Evolutionary conservation across 1,140 invertebrate species (phyloP).

Genomic region (Atta texana): DNA sequence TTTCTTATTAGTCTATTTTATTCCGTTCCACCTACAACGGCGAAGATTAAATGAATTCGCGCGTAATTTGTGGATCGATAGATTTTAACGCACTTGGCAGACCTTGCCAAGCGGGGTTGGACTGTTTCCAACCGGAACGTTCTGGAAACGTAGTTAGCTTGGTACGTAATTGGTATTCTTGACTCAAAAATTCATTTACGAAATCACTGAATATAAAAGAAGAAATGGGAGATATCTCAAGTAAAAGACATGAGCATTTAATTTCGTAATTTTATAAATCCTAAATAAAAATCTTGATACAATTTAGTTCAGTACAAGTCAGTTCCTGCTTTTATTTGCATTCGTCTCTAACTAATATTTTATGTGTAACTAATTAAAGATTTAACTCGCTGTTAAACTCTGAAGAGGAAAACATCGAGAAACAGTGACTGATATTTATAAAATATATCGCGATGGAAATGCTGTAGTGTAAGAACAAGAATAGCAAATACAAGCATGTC

Average conservation of each 20-base stretch:
- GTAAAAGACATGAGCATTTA: slow-evolving; percentile 60
- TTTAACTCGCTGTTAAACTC: background rate
- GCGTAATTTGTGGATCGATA: slow-evolving; percentile 75
- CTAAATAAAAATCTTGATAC: slow-evolving; percentile 53
- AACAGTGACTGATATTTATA: background rate
- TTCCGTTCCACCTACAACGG: slow-evolving; percentile 46
- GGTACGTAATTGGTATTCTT: slow-evolving; percentile 73
- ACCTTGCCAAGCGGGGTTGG: slow-evolving; percentile 65
- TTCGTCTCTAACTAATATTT: slow-evolving; percentile 12
- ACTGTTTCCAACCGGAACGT: slow-evolving; percentile 69
- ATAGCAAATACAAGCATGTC: background rate
- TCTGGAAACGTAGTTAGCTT: slow-evolving; percentile 64
- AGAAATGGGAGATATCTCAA: slow-evolving; percentile 61
- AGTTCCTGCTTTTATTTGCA: slow-evolving; percentile 5
- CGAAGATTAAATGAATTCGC: slow-evolving; percentile 72
- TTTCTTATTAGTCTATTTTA: slow-evolving; percentile 66
- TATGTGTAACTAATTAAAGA: slow-evolving; percentile 54
- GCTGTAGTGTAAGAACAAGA: background rate
- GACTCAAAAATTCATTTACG: slow-evolving; percentile 72
- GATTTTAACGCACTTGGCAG: slow-evolving; percentile 77
- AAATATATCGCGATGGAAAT: slow-evolving; percentile 10
- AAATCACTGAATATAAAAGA: slow-evolving; percentile 61
- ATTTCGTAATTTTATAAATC: slow-evolving; percentile 2
- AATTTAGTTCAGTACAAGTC: slow-evolving; percentile 33
- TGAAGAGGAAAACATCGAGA: background rate